A percentile compares a stretch with the other conserved stretches of the same genome.
Evolutionary conservation across 2,113 vertebrate genomes (phyloP).

Genomic region (Chelonoidis abingdonii): DNA sequence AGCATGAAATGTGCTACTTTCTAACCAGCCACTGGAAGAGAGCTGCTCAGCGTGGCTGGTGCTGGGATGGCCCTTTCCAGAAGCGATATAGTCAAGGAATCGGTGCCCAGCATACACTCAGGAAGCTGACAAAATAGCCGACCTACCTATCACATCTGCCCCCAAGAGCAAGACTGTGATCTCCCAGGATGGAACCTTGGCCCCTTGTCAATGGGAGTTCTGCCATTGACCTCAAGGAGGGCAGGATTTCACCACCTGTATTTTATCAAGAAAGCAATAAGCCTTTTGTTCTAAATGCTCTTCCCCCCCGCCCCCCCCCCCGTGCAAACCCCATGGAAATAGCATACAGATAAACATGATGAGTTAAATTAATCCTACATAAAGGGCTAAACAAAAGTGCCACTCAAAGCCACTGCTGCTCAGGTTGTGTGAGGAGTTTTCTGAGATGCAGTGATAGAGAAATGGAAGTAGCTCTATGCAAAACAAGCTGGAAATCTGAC

Average conservation of each 20-base stretch:
- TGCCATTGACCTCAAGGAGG: neutral
- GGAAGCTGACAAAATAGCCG: neutral
- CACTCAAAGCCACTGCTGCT: neutral
- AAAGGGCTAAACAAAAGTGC: neutral
- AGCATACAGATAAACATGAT: neutral
- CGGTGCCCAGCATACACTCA: too few relatives aligned
- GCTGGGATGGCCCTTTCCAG: neutral
- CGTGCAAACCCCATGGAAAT: neutral
- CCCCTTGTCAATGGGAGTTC: neutral
- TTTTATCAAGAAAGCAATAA: neutral
- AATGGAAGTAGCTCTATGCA: rapidly evolving
- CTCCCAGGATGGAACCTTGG: neutral
- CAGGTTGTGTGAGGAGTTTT: neutral
- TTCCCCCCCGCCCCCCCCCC: neutral
- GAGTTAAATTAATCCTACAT: neutral
- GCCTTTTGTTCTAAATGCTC: neutral
- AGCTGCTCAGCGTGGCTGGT: neutral
- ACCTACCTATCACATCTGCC: neutral
- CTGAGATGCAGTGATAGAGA: neutral
- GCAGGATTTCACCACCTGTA: neutral
- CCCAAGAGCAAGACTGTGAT: neutral
- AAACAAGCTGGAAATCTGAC: neutral
- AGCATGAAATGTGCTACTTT: neutral
- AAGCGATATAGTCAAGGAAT: neutral
- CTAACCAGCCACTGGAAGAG: neutral